Conservation (phyloP, 2,113 vertebrate species). For the Rhabdomys dilectus region DNA sequence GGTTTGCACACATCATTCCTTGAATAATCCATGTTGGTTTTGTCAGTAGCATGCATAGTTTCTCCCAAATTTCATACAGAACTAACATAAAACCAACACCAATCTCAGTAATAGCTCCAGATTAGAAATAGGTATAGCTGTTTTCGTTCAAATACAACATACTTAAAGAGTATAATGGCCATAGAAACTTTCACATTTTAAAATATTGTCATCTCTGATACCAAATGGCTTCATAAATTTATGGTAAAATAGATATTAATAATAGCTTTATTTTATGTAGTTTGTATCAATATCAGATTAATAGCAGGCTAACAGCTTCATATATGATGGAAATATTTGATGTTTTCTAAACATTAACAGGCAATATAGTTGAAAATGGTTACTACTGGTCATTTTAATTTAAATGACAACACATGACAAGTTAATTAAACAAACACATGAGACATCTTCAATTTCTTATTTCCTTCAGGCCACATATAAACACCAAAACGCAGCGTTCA, state of each 20-base stretch:
- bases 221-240: not conserved
- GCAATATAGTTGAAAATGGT: slow-evolving; percentile 40
- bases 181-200: not conserved
- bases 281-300: not conserved
- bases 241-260: not conserved
- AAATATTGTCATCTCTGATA: slow-evolving; percentile 15
- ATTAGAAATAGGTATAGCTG: not conserved
- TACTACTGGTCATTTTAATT: not conserved
- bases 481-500: not conserved
- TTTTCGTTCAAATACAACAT: not conserved
- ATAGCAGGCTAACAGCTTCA: not conserved
- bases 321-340: slow-evolving; percentile 37
- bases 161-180: slow-evolving; percentile 16
- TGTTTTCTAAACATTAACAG: slow-evolving; percentile 49
- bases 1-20: not conserved
- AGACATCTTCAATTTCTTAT: not conserved
- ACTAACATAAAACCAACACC: not conserved
- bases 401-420: not conserved
- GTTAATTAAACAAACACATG: slow-evolving; percentile 10
- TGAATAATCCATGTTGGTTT: not conserved
- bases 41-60: slow-evolving; percentile 15
- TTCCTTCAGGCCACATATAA: not conserved
- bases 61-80: not conserved
- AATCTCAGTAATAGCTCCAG: not conserved
- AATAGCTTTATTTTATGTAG: slow-evolving; percentile 8